Evolutionary conservation across 2,797 vertebrate species (phyloP), one percentile per base, ranked within the genome.

Genomic region (Mionectes olivaceus): DNA sequence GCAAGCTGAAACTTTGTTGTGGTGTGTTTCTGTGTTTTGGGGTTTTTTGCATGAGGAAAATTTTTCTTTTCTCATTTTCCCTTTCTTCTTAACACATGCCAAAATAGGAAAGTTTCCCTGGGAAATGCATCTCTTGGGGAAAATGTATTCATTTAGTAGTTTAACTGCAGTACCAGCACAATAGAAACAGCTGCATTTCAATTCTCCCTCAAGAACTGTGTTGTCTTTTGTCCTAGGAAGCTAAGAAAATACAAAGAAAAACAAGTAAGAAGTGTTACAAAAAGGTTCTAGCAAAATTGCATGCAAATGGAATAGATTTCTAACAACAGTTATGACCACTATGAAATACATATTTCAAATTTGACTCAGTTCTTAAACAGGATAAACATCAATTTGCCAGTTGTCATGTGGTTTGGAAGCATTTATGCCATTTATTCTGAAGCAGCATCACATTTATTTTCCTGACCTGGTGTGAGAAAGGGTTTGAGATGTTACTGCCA

Each of bases 111-210:
- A 73, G 69, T 17, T 70, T 90, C 75, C 52, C 55, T 83, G 71
- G 94, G 87, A 92, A 75, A 55, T 50, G 10, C 19, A 63, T 82
- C 92, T 87, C 93, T 37, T 61, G 77, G 55, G 83, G 84, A 83
- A 76, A 56, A 49, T 0, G 32, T 55, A 53, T 89, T 86, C 92
- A 93, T 93, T 93, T 94, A 95, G 82, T 8, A 93, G 68, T 83
- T 91, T 74, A 93, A 90, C 67, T 93, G 69, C 91, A 78, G 49
- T 78, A 78, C 73, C 35, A 91, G 63, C 63, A 93, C 57, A 94
- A 87, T 75, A 80, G 63, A 93, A 94, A 95, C 86, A 95, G 82
- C 61, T 95, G 89, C 74, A 92, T 74, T 59, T 73, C 87, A 92
- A 23, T 25, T 80, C 33, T 93, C 89, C 92, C 76, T 82, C 80